Percentiles rank a stretch among this genome's conserved stretches.
Conservation (phyloP, 2,113 vertebrate species). For the Chlorocebus sabaeus region DNA sequence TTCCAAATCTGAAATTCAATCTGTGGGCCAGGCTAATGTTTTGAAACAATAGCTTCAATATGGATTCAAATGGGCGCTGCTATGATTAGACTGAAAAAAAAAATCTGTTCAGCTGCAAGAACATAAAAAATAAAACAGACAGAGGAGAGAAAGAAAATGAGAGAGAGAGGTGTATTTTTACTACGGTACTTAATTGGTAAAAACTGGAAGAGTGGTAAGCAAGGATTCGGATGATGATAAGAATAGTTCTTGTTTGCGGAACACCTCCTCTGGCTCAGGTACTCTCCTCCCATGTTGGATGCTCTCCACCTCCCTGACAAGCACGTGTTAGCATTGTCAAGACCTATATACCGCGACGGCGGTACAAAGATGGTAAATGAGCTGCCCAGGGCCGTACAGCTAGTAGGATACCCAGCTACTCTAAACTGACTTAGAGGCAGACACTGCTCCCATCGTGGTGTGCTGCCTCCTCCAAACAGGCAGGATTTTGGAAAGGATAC, state of each 20-base stretch:
- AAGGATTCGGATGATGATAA: not conserved
- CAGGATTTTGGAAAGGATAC: not conserved
- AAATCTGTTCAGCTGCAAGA: not conserved
- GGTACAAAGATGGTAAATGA: accelerated
- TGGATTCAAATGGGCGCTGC: not conserved
- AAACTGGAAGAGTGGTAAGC: not conserved
- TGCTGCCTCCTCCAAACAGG: accelerated
- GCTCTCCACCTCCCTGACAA: not conserved
- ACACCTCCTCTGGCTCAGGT: not conserved
- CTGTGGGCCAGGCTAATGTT: not conserved
- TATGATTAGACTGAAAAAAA: not conserved
- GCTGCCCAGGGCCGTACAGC: not conserved
- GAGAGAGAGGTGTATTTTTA: not conserved
- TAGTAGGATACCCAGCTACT: not conserved
- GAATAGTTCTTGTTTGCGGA: not conserved
- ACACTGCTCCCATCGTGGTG: accelerated
- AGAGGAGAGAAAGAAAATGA: not conserved
- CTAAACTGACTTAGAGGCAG: not conserved
- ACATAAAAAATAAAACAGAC: no score
- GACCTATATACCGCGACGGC: not conserved
- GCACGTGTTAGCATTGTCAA: accelerated
- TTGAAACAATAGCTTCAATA: not conserved
- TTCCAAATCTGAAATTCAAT: not conserved
- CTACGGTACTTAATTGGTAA: not conserved
- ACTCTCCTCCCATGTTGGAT: not conserved